These are phyloP conservation scores for Macroglossus sobrinus DNA, from an alignment of 2,113 vertebrate species.

Conservation along the genomic window DNA sequence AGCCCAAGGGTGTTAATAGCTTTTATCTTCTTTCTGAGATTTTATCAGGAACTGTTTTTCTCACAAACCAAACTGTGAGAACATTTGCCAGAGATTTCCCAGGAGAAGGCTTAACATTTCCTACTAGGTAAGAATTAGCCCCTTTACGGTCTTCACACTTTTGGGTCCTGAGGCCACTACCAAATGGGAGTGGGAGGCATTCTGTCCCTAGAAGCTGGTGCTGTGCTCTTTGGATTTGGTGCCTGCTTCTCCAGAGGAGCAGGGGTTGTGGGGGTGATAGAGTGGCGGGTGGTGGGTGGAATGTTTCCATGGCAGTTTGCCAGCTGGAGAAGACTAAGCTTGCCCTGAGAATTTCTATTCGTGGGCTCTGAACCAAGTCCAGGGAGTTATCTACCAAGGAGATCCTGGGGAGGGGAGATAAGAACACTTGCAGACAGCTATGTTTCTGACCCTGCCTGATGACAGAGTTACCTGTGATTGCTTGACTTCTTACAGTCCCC, in stretches of 20 bases:
- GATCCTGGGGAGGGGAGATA: neutral
- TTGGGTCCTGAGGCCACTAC: neutral
- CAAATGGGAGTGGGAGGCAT: too few species aligned
- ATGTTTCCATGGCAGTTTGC: neutral
- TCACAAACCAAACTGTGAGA: neutral
- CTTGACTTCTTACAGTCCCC: neutral
- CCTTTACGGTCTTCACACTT: neutral
- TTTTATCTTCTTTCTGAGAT: neutral
- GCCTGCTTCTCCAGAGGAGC: neutral
- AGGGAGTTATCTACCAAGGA: neutral
- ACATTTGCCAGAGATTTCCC: slow-evolving; percentile 36
- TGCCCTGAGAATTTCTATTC: neutral
- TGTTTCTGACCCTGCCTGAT: neutral
- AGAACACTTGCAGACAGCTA: neutral
- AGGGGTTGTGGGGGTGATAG: too few species aligned
- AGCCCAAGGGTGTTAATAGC: neutral
- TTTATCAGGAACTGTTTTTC: slow-evolving; percentile 40
- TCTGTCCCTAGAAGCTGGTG: neutral
- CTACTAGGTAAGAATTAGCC: neutral
- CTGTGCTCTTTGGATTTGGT: neutral
- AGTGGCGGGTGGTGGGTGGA: neutral
- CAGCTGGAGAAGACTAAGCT: neutral
- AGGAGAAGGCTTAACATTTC: neutral
- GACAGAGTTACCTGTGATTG: neutral
- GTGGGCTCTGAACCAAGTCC: neutral